Conservation (phyloP, 1,140 invertebrate species). For the Cydia fagiglandana region DNA sequence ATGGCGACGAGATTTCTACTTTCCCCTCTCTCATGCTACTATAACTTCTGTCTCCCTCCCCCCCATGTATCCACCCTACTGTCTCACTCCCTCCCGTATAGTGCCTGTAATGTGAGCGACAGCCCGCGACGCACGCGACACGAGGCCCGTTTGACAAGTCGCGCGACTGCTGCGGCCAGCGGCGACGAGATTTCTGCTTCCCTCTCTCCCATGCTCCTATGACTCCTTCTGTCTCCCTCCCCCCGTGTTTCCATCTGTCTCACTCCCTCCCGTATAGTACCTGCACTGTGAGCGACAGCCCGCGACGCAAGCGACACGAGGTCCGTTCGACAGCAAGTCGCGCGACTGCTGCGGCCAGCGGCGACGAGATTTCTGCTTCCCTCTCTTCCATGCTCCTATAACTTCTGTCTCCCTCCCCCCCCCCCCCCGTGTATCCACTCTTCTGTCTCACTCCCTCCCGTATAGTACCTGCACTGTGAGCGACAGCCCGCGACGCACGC, state of each 20-base stretch:
- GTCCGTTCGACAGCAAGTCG: conserved; percentile 61
- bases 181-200: conserved; percentile 40
- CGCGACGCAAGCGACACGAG: conserved; percentile 63
- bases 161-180: conserved; percentile 43
- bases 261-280: not conserved
- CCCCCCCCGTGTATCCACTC: too few relatives aligned
- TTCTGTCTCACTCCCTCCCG: not conserved
- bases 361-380: conserved; percentile 46
- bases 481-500: conserved; percentile 65
- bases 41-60: conserved; percentile 35
- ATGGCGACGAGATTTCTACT: conserved; percentile 40
- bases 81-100: too few relatives aligned
- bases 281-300: conserved; percentile 45
- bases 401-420: too few relatives aligned
- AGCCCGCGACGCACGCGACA: conserved; percentile 62
- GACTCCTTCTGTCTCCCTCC: conserved; percentile 37
- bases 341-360: conserved; percentile 47
- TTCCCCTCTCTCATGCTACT: conserved; percentile 46
- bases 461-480: conserved; percentile 32
- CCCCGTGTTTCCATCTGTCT: not conserved
- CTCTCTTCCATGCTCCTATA: conserved; percentile 53
- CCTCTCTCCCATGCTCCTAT: conserved; percentile 53
- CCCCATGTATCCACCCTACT: too few relatives aligned
- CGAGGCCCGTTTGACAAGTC: conserved; percentile 63
- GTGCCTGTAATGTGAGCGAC: conserved; percentile 39